Percentiles rank a stretch among this genome's conserved stretches.
These are phyloP conservation scores for Rotaria socialis DNA, from an alignment of 2,888 invertebrate genomes.

Conservation along the genomic window DNA sequence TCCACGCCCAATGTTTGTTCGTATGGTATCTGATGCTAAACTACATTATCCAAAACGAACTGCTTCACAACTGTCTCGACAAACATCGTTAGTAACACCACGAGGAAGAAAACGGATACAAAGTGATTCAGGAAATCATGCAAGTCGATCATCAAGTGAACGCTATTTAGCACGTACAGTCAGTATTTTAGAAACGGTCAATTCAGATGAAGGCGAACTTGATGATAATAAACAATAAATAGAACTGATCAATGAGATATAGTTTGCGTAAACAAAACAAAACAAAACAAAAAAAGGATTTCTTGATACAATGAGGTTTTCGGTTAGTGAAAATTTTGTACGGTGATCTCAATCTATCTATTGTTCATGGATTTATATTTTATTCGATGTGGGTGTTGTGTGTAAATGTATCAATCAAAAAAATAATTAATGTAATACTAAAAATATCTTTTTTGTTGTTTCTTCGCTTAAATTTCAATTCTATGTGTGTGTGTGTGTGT, in stretches of 20 bases:
- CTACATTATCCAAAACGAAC: background rate
- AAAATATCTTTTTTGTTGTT: background rate
- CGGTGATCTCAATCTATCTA: background rate
- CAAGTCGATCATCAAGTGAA: constrained; percentile 15
- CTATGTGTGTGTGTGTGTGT: background rate
- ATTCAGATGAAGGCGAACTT: constrained; percentile 21
- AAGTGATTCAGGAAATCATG: background rate
- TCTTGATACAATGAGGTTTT: no score
- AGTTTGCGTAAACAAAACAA: no score
- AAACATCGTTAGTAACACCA: constrained; percentile 1
- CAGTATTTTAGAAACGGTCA: background rate
- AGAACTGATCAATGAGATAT: no score
- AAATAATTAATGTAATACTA: background rate
- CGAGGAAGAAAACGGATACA: constrained; percentile 17
- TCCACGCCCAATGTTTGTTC: background rate
- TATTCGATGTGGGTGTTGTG: background rate
- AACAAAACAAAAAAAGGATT: no score
- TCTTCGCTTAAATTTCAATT: background rate
- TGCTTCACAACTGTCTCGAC: background rate
- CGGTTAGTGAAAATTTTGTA: background rate
- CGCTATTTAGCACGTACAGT: constrained; percentile 27
- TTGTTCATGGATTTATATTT: background rate
- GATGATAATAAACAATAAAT: background rate
- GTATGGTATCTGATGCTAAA: constrained; percentile 33
- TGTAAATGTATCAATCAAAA: background rate